Conservation (phyloP, 2,113 vertebrate genomes). For the Oplegnathus fasciatus region DNA sequence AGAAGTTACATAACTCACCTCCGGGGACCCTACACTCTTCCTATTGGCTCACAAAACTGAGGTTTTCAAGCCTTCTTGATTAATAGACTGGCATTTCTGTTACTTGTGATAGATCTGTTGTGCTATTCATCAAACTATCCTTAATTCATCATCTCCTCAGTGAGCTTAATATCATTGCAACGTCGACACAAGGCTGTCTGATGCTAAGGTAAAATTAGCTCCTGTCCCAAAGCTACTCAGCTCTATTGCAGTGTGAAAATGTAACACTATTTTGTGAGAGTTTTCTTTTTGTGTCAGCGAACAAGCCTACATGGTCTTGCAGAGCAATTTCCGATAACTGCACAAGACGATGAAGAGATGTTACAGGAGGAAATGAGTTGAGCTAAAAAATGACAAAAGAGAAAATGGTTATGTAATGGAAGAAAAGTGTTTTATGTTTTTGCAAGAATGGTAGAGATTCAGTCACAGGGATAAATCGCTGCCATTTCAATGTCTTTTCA, state of each 20-base stretch:
- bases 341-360: slow-evolving; percentile 42
- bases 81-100: slow-evolving; percentile 61
- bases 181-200: slow-evolving; percentile 3
- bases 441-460: slow-evolving; percentile 38
- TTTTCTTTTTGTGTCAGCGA: slow-evolving; percentile 15
- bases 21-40: neutral
- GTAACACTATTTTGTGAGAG: slow-evolving; percentile 7
- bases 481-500: slow-evolving; percentile 52
- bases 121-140: slow-evolving; percentile 63
- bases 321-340: slow-evolving; percentile 59
- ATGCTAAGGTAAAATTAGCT: slow-evolving; percentile 12
- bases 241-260: slow-evolving; percentile 11
- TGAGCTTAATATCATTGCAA: slow-evolving; percentile 42
- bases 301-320: slow-evolving; percentile 26
- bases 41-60: neutral
- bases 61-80: slow-evolving; percentile 30
- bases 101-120: slow-evolving; percentile 56
- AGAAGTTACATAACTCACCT: neutral
- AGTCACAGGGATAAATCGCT: slow-evolving; percentile 37
- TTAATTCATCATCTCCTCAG: slow-evolving; percentile 60
- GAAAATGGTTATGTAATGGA: slow-evolving; percentile 56
- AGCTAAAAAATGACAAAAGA: slow-evolving; percentile 39
- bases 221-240: slow-evolving; percentile 3
- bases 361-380: slow-evolving; percentile 53
- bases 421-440: slow-evolving; percentile 50